Conservation (phyloP, 1,140 invertebrate genomes). For the Theocolax elegans region DNA sequence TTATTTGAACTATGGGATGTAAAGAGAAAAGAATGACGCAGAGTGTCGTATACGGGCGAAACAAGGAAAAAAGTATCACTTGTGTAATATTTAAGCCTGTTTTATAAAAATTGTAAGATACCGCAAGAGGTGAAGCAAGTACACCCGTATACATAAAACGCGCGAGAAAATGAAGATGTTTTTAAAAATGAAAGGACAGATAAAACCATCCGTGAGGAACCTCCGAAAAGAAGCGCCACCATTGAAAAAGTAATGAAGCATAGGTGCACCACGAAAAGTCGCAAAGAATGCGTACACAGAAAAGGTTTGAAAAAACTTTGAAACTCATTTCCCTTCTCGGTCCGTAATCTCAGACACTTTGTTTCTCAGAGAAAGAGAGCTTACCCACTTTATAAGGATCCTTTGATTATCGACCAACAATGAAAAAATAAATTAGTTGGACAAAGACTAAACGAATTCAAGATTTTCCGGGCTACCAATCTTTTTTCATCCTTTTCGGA, state of each 20-base stretch:
- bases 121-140: too few relatives aligned
- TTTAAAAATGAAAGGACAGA: not conserved
- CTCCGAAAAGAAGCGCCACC: not conserved
- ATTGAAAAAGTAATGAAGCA: slow-evolving; percentile 35
- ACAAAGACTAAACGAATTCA: slow-evolving; percentile 22
- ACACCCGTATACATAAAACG: not conserved
- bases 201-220: not conserved
- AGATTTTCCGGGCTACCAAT: slow-evolving; percentile 26
- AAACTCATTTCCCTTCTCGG: slow-evolving; percentile 38
- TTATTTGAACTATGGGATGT: too few relatives aligned
- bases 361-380: slow-evolving; percentile 16
- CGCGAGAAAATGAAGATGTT: not conserved
- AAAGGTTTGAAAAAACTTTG: slow-evolving; percentile 24
- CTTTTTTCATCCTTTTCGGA: not conserved
- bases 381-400: not conserved
- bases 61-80: too few relatives aligned
- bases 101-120: too few relatives aligned
- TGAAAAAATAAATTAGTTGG: slow-evolving; percentile 35
- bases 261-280: not conserved
- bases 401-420: slow-evolving; percentile 37
- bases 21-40: too few relatives aligned
- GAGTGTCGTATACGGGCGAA: too few relatives aligned
- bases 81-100: too few relatives aligned
- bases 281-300: not conserved
- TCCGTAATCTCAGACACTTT: slow-evolving; percentile 28